Conservation (phyloP, 2,113 vertebrate genomes). For the Bubo blakistoni region DNA sequence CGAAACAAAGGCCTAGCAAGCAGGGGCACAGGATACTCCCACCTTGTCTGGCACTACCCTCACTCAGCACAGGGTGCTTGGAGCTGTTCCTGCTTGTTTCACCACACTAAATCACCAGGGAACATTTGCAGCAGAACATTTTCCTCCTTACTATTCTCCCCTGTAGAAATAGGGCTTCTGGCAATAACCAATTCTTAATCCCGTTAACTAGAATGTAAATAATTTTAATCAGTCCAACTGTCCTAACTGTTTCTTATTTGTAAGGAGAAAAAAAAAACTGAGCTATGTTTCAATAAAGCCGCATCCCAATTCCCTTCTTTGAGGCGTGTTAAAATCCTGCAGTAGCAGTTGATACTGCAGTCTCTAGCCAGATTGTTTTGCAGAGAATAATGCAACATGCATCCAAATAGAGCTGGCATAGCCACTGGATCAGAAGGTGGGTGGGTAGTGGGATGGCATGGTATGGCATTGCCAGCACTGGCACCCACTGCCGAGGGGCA, state of each 20-base stretch:
- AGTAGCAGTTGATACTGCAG: fast-evolving
- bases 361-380: not conserved
- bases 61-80: not conserved
- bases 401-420: not conserved
- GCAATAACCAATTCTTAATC: not conserved
- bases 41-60: not conserved
- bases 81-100: not conserved
- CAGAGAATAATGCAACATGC: not conserved
- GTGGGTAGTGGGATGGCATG: not conserved
- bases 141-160: not conserved
- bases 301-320: not conserved
- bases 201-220: not conserved
- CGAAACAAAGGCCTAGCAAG: not conserved
- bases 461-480: not conserved
- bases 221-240: not conserved
- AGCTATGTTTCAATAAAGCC: not conserved
- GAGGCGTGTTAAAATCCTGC: not conserved
- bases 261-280: not conserved
- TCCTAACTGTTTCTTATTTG: not conserved
- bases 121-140: not conserved
- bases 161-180: not conserved
- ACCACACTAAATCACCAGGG: not conserved
- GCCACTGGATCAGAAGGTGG: not conserved
- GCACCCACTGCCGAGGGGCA: not conserved
- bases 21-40: not conserved